Evolutionary conservation across 30 jellyfish, hydroid and myxozoan genomes (phyloP), one percentile per base, ranked within the genome.

Genomic region (Turritopsis rubra): DNA sequence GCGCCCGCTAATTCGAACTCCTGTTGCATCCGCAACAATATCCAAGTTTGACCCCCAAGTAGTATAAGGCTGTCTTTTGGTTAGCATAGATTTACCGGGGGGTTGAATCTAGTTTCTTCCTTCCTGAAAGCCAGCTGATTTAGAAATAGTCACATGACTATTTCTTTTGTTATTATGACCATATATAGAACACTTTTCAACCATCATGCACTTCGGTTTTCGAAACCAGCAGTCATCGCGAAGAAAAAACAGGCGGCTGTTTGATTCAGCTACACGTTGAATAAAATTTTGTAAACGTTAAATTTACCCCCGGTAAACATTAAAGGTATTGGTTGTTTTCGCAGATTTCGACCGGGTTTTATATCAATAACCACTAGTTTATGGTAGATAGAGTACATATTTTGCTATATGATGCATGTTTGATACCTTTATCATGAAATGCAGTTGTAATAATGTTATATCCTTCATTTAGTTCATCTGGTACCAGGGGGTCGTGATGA

Each of bases 221-320:
- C 27, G 22, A 23, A 80, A 80, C 81, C 81, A 29, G 71, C 53
- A 80, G 65, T 24, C 52, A 0, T 16, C 79, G 54, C 87, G 41
- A 29, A 52, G 53, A 65, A 80, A 80, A 80, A 80, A 80, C 87
- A 80, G 87, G 87, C 87, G 87, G 87, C 87, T 80, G 87, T 65
- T 28, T 26, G 79, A 70, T 28, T 53, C 78, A 26, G 29, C 66
- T 41, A 80, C 87, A 80, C 87, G 87, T 80, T 80, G 87, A 80
- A 80, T 80, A 53, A 53, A 30, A 22, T 60, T 53, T 53, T 30
- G 30, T 24, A 22, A 26, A 53, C 18, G 26, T 22, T 80, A 70
- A 18, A 16, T 16, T 60, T 52, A 65, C 81, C 87, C 87, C 87
- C 87, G 52, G 87, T 52, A 25, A 25, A 70, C 4, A 84, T 53